Conservation (phyloP, 2,888 invertebrate species). For the Phortica okadai region DNA sequence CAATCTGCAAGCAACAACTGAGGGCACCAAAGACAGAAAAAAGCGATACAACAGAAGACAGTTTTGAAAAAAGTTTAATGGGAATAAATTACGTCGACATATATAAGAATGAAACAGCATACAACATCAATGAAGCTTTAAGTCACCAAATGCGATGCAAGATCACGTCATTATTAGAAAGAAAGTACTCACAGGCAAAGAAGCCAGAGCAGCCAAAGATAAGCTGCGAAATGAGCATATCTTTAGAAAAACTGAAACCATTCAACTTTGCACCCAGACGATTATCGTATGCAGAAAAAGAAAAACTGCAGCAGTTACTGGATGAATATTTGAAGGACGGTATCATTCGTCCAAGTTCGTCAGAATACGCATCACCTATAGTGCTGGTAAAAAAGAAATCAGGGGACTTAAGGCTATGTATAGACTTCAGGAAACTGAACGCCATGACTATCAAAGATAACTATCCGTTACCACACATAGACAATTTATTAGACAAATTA, state of each 20-base stretch:
- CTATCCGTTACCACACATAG: conserved; percentile 37
- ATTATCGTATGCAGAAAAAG: conserved; percentile 34
- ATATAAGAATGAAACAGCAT: too few species aligned
- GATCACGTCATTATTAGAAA: neutral
- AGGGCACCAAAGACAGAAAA: too few species aligned
- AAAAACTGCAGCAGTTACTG: conserved; percentile 26
- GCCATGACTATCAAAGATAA: conserved; percentile 30
- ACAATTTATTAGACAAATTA: conserved; percentile 27
- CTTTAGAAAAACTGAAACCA: conserved; percentile 26
- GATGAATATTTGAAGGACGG: conserved; percentile 30
- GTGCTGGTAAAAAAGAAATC: conserved; percentile 34
- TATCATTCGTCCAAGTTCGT: conserved; percentile 26
- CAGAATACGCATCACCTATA: conserved; percentile 35
- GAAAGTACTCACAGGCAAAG: neutral
- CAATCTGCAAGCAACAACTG: too few species aligned
- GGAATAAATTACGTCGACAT: neutral
- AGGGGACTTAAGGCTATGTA: conserved; percentile 32
- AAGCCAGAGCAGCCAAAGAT: neutral
- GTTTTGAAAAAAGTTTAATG: neutral
- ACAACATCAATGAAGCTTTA: too few species aligned
- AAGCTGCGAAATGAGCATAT: conserved; percentile 29
- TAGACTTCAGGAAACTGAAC: conserved; percentile 27
- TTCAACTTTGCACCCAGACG: conserved; percentile 32
- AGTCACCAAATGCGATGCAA: too few species aligned
- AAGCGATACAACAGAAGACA: too few species aligned